A percentile compares a stretch with the other conserved stretches of the same genome.
phyloP scores from a whole-genome alignment of 2,113 vertebrate species.

The Candoia aspera region DNA sequence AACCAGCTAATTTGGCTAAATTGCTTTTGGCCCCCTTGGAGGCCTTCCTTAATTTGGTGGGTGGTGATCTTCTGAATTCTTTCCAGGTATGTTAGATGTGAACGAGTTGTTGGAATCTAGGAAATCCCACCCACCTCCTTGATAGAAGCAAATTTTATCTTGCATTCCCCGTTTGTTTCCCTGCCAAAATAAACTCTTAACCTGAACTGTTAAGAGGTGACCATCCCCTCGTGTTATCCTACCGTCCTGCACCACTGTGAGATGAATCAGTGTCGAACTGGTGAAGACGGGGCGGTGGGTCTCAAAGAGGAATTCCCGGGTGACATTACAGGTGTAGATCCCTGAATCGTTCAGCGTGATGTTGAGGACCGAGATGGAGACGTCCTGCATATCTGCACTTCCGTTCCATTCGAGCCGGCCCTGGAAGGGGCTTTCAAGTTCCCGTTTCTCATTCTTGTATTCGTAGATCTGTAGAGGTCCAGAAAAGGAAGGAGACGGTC shows the following conservation, averaged over 20 bases:
- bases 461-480: slow-evolving; percentile 79
- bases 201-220: neutral
- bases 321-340: slow-evolving; percentile 83
- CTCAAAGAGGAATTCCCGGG: slow-evolving; percentile 84
- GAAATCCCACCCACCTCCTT: no score
- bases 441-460: slow-evolving; percentile 67
- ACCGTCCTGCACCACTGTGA: slow-evolving; percentile 88
- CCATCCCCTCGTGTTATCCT: slow-evolving; percentile 12
- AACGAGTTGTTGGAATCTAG: neutral
- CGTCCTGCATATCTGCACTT: slow-evolving; percentile 92
- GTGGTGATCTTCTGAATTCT: neutral
- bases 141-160: neutral
- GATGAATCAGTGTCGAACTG: slow-evolving; percentile 73
- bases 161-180: fast-evolving
- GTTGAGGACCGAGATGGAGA: slow-evolving; percentile 87
- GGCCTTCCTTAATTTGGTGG: neutral
- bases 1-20: neutral
- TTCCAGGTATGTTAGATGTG: neutral
- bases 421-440: slow-evolving; percentile 76
- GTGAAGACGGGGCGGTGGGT: slow-evolving; percentile 76
- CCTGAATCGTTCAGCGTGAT: slow-evolving; percentile 86
- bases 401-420: slow-evolving; percentile 87
- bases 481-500: neutral
- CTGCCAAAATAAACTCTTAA: neutral
- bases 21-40: neutral